Percentiles rank a stretch among this genome's conserved stretches.
Evolutionary conservation across 2,888 invertebrate genomes (phyloP).

Genomic region (Mongoloraphidia duomilia): DNA sequence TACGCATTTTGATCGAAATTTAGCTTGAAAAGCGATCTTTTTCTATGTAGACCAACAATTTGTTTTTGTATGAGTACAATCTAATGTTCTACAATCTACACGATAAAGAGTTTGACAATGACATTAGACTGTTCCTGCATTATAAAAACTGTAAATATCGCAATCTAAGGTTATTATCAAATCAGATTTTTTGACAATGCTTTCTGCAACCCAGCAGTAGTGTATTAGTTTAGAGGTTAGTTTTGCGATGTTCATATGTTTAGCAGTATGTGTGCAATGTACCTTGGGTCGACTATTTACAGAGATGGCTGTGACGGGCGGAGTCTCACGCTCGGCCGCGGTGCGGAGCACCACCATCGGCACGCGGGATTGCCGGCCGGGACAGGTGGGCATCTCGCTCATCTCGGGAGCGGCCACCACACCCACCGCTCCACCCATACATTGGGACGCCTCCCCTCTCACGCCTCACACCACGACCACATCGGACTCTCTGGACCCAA

Average conservation of each 20-base stretch:
- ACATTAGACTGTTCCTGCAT: too few relatives aligned
- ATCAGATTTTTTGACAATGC: too few relatives aligned
- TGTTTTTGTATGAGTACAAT: too few relatives aligned
- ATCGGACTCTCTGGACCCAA: slow-evolving; percentile 42
- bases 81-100: too few relatives aligned
- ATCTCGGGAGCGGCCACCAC: slow-evolving; percentile 42
- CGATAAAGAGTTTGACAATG: too few relatives aligned
- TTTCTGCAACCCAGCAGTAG: too few relatives aligned
- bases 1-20: too few relatives aligned
- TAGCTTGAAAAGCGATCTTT: too few relatives aligned
- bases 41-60: too few relatives aligned
- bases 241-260: slow-evolving; percentile 2
- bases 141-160: too few relatives aligned
- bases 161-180: too few relatives aligned
- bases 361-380: slow-evolving; percentile 22
- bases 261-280: slow-evolving; percentile 7
- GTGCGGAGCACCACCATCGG: slow-evolving; percentile 8
- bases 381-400: slow-evolving; percentile 36
- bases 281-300: slow-evolving; percentile 17
- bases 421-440: slow-evolving; percentile 37
- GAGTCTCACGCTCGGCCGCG: slow-evolving; percentile 19
- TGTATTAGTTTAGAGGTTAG: too few relatives aligned
- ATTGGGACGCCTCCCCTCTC: slow-evolving; percentile 48
- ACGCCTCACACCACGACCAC: slow-evolving; percentile 40
- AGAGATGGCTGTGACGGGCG: slow-evolving; percentile 34